Evolutionary conservation across 2,888 invertebrate species (phyloP).

Genomic region (Spodoptera picta): DNA sequence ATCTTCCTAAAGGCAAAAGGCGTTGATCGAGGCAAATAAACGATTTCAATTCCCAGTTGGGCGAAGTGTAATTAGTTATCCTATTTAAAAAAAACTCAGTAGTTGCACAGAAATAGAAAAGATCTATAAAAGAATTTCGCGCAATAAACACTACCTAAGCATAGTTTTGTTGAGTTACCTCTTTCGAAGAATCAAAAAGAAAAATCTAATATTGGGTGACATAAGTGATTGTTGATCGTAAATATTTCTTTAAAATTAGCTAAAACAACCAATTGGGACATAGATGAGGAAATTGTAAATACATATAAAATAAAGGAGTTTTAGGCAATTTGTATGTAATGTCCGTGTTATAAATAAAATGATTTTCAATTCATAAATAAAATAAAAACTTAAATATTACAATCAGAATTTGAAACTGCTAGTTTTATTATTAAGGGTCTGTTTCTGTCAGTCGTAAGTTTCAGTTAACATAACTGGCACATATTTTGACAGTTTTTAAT

Average conservation of each 20-base stretch:
- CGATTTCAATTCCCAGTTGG: too few relatives aligned
- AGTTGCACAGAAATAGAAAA: background rate
- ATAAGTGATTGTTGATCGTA: slow-evolving; percentile 1
- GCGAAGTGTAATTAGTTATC: background rate
- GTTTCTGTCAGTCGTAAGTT: too few relatives aligned
- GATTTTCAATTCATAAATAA: slow-evolving; percentile 34
- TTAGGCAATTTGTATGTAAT: slow-evolving; percentile 32
- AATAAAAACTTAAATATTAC: background rate
- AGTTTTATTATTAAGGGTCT: too few relatives aligned
- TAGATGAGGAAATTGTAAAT: slow-evolving; percentile 36
- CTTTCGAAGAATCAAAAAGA: too few relatives aligned
- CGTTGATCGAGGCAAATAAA: too few relatives aligned
- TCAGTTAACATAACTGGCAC: too few relatives aligned
- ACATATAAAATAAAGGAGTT: slow-evolving; percentile 22
- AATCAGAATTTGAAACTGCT: too few relatives aligned
- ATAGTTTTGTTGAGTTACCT: too few relatives aligned
- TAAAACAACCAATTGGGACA: background rate
- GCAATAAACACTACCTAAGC: too few relatives aligned
- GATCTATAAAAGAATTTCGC: too few relatives aligned
- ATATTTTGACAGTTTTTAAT: too few relatives aligned
- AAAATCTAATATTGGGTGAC: background rate
- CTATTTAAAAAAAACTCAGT: background rate
- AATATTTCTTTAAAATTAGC: slow-evolving; percentile 12
- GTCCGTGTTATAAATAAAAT: slow-evolving; percentile 43
- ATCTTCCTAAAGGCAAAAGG: too few relatives aligned